These are phyloP conservation scores for Dromiciops gliroides DNA, from an alignment of 2,113 vertebrate species.

Conservation along the genomic window DNA sequence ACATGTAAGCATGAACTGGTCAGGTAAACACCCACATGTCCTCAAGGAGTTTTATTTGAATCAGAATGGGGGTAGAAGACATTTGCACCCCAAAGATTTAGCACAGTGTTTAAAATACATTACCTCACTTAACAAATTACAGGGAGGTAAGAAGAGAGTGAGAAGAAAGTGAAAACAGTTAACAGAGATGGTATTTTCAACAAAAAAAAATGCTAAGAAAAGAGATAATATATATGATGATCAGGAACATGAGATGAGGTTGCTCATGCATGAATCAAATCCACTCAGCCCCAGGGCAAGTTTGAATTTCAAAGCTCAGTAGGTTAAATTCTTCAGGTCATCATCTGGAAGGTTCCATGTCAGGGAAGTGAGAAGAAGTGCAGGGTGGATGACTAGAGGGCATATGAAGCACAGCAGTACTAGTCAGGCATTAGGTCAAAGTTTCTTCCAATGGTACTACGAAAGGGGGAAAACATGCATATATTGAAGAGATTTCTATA, in stretches of 20 bases:
- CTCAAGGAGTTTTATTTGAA: neutral
- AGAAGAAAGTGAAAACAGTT: neutral
- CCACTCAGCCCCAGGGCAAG: neutral
- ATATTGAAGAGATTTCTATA: neutral
- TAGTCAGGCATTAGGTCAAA: neutral
- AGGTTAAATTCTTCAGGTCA: neutral
- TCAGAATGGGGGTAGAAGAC: neutral
- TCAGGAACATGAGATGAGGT: neutral
- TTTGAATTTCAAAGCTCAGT: neutral
- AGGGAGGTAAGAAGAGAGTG: neutral
- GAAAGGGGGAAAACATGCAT: neutral
- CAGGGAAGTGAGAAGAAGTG: neutral
- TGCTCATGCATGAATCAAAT: neutral
- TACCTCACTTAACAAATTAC: neutral
- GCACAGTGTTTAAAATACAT: neutral
- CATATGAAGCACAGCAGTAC: neutral
- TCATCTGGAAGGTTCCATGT: neutral
- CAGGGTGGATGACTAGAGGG: neutral
- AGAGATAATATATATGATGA: neutral
- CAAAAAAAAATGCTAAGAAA: neutral
- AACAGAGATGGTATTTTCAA: neutral
- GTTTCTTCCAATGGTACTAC: neutral
- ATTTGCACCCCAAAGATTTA: neutral
- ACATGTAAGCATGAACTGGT: neutral
- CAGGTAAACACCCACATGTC: neutral